Conservation (phyloP, 2,113 vertebrate genomes). For the Seriola dumerili region DNA sequence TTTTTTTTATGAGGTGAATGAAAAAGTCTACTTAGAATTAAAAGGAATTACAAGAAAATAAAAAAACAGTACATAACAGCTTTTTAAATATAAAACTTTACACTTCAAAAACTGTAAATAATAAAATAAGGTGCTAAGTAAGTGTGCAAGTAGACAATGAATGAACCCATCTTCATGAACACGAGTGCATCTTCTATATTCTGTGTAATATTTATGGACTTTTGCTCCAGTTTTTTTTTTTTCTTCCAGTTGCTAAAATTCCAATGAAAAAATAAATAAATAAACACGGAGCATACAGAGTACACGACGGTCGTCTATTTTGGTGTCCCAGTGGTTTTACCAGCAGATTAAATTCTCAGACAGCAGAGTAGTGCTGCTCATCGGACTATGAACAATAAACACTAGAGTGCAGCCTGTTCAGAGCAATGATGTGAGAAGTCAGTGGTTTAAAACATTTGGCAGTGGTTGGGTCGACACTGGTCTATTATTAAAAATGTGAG, state of each 20-base stretch:
- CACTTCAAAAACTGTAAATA: not conserved
- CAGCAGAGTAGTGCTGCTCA: constrained; percentile 27
- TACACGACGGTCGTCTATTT: not conserved
- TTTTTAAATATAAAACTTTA: not conserved
- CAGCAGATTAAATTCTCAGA: constrained; percentile 42
- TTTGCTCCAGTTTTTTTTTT: constrained; percentile 26
- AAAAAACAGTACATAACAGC: not conserved
- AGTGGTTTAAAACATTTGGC: constrained; percentile 7
- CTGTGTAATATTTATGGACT: constrained; percentile 54
- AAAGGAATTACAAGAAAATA: not conserved
- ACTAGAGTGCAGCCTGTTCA: constrained; percentile 7
- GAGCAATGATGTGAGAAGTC: constrained; percentile 6
- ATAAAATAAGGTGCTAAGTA: not conserved
- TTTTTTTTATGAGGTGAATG: not conserved
- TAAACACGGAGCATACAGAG: constrained; percentile 7
- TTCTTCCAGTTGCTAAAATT: constrained; percentile 18
- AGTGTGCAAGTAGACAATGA: not conserved
- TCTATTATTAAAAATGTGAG: constrained; percentile 4
- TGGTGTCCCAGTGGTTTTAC: constrained; percentile 7
- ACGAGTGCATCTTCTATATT: not conserved
- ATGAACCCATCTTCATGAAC: not conserved
- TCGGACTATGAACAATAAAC: constrained; percentile 42
- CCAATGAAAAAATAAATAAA: constrained; percentile 42
- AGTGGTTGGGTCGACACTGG: not conserved
- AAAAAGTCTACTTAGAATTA: not conserved